phyloP scores from a whole-genome alignment of 2,797 vertebrate genomes.

The Ficedula albicollis region DNA sequence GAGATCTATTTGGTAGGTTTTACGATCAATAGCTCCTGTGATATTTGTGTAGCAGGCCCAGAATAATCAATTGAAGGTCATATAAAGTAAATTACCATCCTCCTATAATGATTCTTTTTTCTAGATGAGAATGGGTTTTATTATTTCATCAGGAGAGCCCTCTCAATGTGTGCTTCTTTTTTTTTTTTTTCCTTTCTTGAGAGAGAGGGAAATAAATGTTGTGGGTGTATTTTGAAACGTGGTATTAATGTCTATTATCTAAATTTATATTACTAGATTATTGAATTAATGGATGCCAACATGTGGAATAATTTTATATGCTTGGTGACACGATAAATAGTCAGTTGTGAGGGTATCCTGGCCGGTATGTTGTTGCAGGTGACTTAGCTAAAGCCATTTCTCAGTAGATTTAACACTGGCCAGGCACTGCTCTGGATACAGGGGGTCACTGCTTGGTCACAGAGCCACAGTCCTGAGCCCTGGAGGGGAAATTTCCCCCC shows the following conservation, averaged over 20 bases:
- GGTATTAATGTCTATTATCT: slow-evolving; percentile 72
- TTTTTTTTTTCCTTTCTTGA: slow-evolving; percentile 12
- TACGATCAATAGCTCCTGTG: slow-evolving; percentile 90
- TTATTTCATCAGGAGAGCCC: slow-evolving; percentile 84
- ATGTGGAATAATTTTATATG: slow-evolving; percentile 67
- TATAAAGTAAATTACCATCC: slow-evolving; percentile 90
- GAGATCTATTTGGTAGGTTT: slow-evolving; percentile 88
- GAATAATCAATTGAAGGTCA: slow-evolving; percentile 90
- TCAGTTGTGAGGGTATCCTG: background rate
- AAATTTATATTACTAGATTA: slow-evolving; percentile 73
- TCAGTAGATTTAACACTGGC: slow-evolving; percentile 27
- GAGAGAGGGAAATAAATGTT: slow-evolving; percentile 65
- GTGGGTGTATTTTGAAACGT: slow-evolving; percentile 57
- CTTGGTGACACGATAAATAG: slow-evolving; percentile 67
- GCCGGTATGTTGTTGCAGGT: background rate
- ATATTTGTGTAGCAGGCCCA: slow-evolving; percentile 89
- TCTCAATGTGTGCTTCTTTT: slow-evolving; percentile 48
- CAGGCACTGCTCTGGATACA: background rate
- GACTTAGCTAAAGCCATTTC: slow-evolving; percentile 52
- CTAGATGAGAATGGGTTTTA: slow-evolving; percentile 86
- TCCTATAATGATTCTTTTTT: slow-evolving; percentile 87
- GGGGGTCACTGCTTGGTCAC: background rate
- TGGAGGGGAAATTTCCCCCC: background rate
- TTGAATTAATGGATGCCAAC: slow-evolving; percentile 71
- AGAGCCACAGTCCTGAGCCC: background rate